phyloP scores from a whole-genome alignment of 2,113 vertebrate species.

The Salvelinus sp. region DNA sequence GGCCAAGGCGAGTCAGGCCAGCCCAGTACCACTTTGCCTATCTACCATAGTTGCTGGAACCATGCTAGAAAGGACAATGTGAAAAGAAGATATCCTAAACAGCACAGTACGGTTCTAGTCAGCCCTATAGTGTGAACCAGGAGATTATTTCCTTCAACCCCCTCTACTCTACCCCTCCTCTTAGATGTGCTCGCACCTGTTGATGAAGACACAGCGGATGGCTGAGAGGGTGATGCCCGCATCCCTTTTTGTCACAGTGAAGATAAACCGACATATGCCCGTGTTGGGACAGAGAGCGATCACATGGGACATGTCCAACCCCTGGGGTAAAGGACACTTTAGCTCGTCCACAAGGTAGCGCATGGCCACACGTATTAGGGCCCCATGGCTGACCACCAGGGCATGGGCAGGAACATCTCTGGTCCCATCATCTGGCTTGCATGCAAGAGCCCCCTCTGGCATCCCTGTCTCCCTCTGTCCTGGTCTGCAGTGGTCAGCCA shows the following conservation, averaged over 20 bases:
- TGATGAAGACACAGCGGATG: slow-evolving; percentile 80
- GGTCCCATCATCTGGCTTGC: slow-evolving; percentile 51
- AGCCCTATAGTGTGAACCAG: too few species aligned
- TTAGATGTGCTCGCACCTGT: slow-evolving; percentile 79
- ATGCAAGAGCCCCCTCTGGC: slow-evolving; percentile 18
- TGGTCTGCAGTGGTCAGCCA: slow-evolving; percentile 48
- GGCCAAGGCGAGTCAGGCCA: not conserved
- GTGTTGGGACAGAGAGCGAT: slow-evolving; percentile 85
- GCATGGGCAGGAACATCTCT: slow-evolving; percentile 69
- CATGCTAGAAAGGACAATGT: too few species aligned
- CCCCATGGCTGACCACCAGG: slow-evolving; percentile 88
- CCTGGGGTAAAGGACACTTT: slow-evolving; percentile 72
- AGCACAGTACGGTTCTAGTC: too few species aligned
- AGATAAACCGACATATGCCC: slow-evolving; percentile 82
- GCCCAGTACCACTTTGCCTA: too few species aligned
- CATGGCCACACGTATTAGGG: slow-evolving; percentile 83
- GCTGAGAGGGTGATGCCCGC: slow-evolving; percentile 47
- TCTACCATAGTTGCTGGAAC: too few species aligned
- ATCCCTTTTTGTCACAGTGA: slow-evolving; percentile 66
- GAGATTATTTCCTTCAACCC: not conserved
- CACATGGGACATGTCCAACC: slow-evolving; percentile 68
- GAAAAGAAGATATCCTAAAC: too few species aligned
- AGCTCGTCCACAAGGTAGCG: slow-evolving; percentile 85
- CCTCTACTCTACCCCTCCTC: slow-evolving; percentile 24
- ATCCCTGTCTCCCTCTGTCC: not conserved